These are phyloP conservation scores for Drosophila obscura DNA, from an alignment of 1,140 invertebrate genomes.

Conservation along the genomic window DNA sequence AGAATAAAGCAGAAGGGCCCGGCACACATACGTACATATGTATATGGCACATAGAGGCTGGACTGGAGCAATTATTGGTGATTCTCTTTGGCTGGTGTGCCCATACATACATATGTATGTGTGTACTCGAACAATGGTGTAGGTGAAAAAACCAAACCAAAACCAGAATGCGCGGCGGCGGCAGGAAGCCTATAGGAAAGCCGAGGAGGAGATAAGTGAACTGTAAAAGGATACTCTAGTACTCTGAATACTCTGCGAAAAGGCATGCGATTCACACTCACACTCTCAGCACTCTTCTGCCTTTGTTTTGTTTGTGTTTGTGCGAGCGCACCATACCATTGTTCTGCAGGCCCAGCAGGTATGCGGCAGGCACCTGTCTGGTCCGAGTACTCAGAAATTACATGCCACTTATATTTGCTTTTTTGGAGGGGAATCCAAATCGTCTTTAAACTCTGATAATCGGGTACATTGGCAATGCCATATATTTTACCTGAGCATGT, in stretches of 20 bases:
- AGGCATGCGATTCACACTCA: background rate
- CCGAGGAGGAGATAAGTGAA: slow-evolving; percentile 5
- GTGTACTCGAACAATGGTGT: slow-evolving; percentile 23
- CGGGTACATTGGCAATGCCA: too few relatives aligned
- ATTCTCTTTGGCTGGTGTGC: slow-evolving; percentile 28
- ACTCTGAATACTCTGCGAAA: background rate
- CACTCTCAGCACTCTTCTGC: background rate
- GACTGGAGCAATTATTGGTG: slow-evolving; percentile 40
- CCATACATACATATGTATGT: slow-evolving; percentile 16
- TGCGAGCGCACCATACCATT: too few relatives aligned
- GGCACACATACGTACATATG: background rate
- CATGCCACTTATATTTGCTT: too few relatives aligned
- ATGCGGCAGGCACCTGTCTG: too few relatives aligned
- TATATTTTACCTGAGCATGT: slow-evolving; percentile 35
- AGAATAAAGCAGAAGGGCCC: slow-evolving; percentile 13
- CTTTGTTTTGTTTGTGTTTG: background rate
- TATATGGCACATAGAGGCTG: too few relatives aligned
- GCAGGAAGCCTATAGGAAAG: slow-evolving; percentile 21
- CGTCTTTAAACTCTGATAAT: too few relatives aligned
- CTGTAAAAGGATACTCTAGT: slow-evolving; percentile 30
- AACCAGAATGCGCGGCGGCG: slow-evolving; percentile 38
- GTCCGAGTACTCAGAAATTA: too few relatives aligned
- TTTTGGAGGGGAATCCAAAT: too few relatives aligned
- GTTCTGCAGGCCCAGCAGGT: too few relatives aligned
- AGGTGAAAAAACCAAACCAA: slow-evolving; percentile 30